These are phyloP conservation scores for Pocota personata DNA, from an alignment of 2,888 invertebrate genomes.

Conservation along the genomic window DNA sequence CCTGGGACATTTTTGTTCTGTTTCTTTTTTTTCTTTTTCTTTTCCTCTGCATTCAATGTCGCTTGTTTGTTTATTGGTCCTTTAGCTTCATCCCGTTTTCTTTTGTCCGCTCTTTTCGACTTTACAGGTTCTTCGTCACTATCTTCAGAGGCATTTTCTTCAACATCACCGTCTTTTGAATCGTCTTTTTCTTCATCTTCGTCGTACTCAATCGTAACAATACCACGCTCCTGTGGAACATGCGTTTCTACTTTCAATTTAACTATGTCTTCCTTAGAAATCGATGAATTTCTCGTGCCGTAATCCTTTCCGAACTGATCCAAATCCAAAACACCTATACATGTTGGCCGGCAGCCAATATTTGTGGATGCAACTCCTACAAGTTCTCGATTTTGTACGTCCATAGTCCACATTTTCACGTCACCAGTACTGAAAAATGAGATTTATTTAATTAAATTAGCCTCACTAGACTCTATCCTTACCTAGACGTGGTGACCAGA, in stretches of 20 bases:
- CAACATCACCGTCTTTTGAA: slow-evolving; percentile 35
- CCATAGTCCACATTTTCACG: slow-evolving; percentile 88
- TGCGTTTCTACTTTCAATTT: neutral
- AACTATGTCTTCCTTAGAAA: neutral
- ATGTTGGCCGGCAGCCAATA: slow-evolving; percentile 89
- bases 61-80: neutral
- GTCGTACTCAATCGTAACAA: slow-evolving; percentile 80
- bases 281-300: neutral
- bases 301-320: slow-evolving; percentile 76
- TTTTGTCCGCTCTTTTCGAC: neutral
- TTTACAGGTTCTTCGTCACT: neutral
- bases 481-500: slow-evolving; percentile 88
- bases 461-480: neutral
- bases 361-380: slow-evolving; percentile 84
- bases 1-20: neutral
- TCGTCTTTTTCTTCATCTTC: slow-evolving; percentile 67
- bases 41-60: neutral
- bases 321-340: slow-evolving; percentile 86
- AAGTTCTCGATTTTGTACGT: slow-evolving; percentile 79
- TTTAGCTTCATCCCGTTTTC: slow-evolving; percentile 7
- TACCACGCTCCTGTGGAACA: slow-evolving; percentile 73
- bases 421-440: slow-evolving; percentile 86
- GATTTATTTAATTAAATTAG: neutral
- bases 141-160: slow-evolving; percentile 53
- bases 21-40: slow-evolving; percentile 8